These are phyloP conservation scores for Caerostris darwini DNA, from an alignment of 1,140 invertebrate genomes.

Conservation along the genomic window DNA sequence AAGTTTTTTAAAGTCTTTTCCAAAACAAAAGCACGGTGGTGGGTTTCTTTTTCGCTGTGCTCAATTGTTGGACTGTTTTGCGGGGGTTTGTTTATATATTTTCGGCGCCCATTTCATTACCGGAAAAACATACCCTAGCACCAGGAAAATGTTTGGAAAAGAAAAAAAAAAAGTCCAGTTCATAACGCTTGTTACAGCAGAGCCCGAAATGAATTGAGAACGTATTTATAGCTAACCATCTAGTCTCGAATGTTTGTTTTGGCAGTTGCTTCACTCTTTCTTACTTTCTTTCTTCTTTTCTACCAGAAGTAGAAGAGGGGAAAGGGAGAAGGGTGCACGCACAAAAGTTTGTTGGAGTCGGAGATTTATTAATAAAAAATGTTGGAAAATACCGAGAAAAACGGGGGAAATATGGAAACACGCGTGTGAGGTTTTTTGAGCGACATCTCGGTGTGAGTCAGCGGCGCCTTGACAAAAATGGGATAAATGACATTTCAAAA, in stretches of 20 bases:
- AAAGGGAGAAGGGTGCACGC: neutral
- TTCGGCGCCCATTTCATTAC: constrained; percentile 45
- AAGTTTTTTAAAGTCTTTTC: neutral
- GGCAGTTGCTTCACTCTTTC: constrained; percentile 17
- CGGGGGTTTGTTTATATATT: constrained; percentile 55
- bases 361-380: constrained; percentile 66
- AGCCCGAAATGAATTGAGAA: constrained; percentile 44
- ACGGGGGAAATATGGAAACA: constrained; percentile 39
- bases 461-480: neutral
- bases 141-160: neutral
- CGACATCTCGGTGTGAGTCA: constrained; percentile 2
- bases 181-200: constrained; percentile 44
- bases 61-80: constrained; percentile 22
- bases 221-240: constrained; percentile 58
- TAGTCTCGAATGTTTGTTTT: constrained; percentile 58
- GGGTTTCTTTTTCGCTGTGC: constrained; percentile 27
- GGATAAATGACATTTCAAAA: constrained; percentile 51
- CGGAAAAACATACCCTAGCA: constrained; percentile 21
- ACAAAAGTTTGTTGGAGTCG: constrained; percentile 44
- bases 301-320: neutral
- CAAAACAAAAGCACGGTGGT: constrained; percentile 43
- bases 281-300: constrained; percentile 32
- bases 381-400: constrained; percentile 34
- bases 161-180: constrained; percentile 6
- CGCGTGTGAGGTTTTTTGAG: neutral